Percentiles rank a stretch among this genome's conserved stretches.
Evolutionary conservation across 1,140 invertebrate species (phyloP).

Genomic region (Ostrea denselamellosa): DNA sequence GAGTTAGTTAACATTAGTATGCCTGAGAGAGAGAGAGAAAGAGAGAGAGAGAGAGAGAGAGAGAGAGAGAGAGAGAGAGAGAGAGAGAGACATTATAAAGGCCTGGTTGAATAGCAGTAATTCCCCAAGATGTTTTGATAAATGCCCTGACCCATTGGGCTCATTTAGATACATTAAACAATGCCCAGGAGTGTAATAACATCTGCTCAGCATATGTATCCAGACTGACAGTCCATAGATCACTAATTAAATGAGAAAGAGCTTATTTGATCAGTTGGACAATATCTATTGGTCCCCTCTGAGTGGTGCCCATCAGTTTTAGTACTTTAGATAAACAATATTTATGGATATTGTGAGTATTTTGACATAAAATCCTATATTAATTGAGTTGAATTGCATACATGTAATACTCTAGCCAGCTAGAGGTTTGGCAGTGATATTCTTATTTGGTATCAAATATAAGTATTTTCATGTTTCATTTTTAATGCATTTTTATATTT

Average conservation of each 20-base stretch:
- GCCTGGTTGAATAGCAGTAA: not conserved
- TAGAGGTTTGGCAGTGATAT: too few relatives aligned
- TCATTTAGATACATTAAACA: conserved; percentile 32
- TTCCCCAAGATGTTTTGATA: conserved; percentile 22
- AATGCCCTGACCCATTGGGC: conserved; percentile 3
- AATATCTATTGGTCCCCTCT: not conserved
- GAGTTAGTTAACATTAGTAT: not conserved
- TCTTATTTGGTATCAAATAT: too few relatives aligned
- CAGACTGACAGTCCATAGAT: not conserved
- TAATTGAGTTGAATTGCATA: not conserved
- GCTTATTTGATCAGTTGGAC: not conserved
- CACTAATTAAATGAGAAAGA: not conserved
- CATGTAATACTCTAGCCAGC: too few relatives aligned
- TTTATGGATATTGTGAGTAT: not conserved
- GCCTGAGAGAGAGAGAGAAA: not conserved
- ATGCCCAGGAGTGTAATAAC: conserved; percentile 18
- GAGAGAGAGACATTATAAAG: not conserved
- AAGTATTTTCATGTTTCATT: too few relatives aligned
- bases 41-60: not conserved
- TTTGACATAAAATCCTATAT: conserved; percentile 13
- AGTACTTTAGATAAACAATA: conserved; percentile 17
- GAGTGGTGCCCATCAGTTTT: not conserved
- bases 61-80: not conserved
- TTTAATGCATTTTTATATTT: too few relatives aligned
- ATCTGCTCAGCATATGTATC: conserved; percentile 4